A percentile compares a stretch with the other conserved stretches of the same genome.
Evolutionary conservation across 2,888 invertebrate genomes (phyloP).

Genomic region (Hyppa rectilinea): DNA sequence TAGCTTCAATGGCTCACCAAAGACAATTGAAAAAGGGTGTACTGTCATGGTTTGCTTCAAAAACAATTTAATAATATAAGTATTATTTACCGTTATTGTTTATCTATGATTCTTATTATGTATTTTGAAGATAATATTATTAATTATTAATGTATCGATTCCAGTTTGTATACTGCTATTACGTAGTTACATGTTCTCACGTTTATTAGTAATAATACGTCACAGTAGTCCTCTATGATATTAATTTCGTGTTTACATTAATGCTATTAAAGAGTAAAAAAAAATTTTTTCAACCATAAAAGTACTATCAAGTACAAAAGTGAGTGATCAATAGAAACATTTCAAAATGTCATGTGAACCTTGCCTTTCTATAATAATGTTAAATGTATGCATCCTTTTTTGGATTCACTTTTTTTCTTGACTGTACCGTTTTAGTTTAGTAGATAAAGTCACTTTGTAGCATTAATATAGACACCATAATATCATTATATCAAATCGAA

Average conservation of each 20-base stretch:
- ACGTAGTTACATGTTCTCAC: slow-evolving; percentile 53
- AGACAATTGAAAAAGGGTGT: slow-evolving; percentile 30
- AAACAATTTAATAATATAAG: slow-evolving; percentile 47
- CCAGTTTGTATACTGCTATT: slow-evolving; percentile 53
- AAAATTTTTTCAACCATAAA: not conserved
- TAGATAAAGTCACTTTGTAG: slow-evolving; percentile 1
- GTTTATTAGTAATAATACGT: slow-evolving; percentile 62
- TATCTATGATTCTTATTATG: slow-evolving; percentile 49
- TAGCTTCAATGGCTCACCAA: slow-evolving; percentile 33
- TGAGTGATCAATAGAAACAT: not conserved
- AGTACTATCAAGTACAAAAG: slow-evolving; percentile 23
- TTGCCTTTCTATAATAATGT: not conserved
- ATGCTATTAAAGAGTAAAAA: slow-evolving; percentile 27
- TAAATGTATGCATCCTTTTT: not conserved
- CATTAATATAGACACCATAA: slow-evolving; percentile 43
- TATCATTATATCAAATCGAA: slow-evolving; percentile 42
- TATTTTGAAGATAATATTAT: slow-evolving; percentile 40
- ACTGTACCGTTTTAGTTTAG: not conserved
- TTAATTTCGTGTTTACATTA: slow-evolving; percentile 46
- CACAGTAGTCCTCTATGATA: slow-evolving; percentile 63
- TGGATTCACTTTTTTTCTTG: slow-evolving; percentile 13
- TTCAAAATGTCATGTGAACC: not conserved
- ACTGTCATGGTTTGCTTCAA: slow-evolving; percentile 41
- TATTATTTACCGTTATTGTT: slow-evolving; percentile 58
- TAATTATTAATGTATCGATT: slow-evolving; percentile 38